Conservation (phyloP, 1,140 invertebrate species). For the Zaprionus inermis region DNA sequence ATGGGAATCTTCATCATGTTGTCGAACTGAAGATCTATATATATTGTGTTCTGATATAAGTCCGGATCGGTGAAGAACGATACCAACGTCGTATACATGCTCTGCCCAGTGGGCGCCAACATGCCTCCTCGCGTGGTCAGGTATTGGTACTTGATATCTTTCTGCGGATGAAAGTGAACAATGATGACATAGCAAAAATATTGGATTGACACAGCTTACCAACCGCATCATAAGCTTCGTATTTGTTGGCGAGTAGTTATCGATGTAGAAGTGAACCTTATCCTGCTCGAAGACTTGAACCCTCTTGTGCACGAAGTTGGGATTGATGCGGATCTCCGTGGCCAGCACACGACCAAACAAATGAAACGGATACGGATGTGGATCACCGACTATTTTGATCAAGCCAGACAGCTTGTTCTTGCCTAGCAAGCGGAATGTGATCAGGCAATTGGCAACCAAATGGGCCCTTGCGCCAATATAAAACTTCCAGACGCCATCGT, state of each 20-base stretch:
- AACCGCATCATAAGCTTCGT: constrained; percentile 60
- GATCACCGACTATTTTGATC: constrained; percentile 61
- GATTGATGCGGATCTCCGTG: constrained; percentile 50
- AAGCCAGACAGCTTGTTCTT: constrained; percentile 59
- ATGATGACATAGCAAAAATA: background rate
- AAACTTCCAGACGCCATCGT: constrained; percentile 66
- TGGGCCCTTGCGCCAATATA: constrained; percentile 44
- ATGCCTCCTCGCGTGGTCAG: constrained; percentile 55
- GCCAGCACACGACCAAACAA: constrained; percentile 58
- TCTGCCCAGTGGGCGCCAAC: constrained; percentile 59
- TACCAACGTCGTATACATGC: constrained; percentile 67
- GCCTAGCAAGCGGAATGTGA: constrained; percentile 58
- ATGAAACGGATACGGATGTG: constrained; percentile 57
- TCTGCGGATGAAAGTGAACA: constrained; percentile 26
- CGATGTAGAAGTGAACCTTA: constrained; percentile 66
- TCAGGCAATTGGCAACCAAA: constrained; percentile 40
- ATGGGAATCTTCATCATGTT: constrained; percentile 65
- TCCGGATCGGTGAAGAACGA: constrained; percentile 68
- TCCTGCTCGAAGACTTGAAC: constrained; percentile 54
- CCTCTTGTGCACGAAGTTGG: constrained; percentile 35
- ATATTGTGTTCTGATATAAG: constrained; percentile 64
- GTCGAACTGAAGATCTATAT: constrained; percentile 62
- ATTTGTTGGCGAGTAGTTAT: constrained; percentile 67
- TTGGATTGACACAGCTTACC: constrained; percentile 44
- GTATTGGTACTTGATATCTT: constrained; percentile 44